phyloP scores from a whole-genome alignment of 1,140 invertebrate genomes.

The Oreohelix idahoensis region DNA sequence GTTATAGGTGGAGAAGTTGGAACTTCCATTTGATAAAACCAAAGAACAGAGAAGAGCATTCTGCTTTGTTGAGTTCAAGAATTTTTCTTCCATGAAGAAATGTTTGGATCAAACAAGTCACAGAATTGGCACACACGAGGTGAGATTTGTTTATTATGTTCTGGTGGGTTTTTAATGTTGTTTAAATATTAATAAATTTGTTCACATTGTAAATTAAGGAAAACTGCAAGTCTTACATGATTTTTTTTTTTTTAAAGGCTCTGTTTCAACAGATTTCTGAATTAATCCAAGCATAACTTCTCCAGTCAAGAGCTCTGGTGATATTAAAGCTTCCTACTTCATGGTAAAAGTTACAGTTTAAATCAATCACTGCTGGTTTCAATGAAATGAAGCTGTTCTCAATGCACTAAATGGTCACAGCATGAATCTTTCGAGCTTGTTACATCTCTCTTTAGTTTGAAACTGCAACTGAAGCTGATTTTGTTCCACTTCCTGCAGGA shows the following conservation, averaged over 20 bases:
- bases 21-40: constrained; percentile 96
- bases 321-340: not conserved
- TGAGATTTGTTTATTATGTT: constrained; percentile 33
- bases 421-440: constrained; percentile 5
- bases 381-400: constrained; percentile 1
- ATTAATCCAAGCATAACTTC: not conserved
- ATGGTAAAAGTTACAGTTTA: not conserved
- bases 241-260: not conserved
- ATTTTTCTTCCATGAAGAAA: constrained; percentile 90
- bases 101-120: constrained; percentile 93
- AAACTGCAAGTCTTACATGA: no score
- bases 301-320: not conserved
- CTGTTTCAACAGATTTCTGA: not conserved
- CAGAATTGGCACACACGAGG: constrained; percentile 87
- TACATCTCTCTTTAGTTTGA: constrained; percentile 30
- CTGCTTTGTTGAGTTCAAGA: constrained; percentile 94
- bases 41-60: constrained; percentile 97
- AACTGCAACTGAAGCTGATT: constrained; percentile 51
- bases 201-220: no score
- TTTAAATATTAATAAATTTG: no score
- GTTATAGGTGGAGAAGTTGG: constrained; percentile 89
- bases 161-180: no score
- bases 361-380: not conserved
- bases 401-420: constrained; percentile 7
- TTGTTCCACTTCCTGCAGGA: constrained; percentile 68